phyloP scores from a whole-genome alignment of 2,888 invertebrate genomes.

The Amphimallon solstitiale region DNA sequence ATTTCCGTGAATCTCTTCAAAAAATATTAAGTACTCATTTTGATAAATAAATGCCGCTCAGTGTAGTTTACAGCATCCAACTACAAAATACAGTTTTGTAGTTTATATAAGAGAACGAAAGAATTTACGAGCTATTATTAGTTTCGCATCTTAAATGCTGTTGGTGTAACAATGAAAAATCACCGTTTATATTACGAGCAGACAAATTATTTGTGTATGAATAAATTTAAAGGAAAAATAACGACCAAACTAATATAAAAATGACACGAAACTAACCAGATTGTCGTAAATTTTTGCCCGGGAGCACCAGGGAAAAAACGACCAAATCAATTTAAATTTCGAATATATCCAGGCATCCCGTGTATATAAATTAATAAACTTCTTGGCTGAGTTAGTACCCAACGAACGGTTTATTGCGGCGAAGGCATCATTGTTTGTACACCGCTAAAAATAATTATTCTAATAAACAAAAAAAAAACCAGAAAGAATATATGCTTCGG shows the following conservation, averaged over 20 bases:
- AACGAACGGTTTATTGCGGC: slow-evolving; percentile 1
- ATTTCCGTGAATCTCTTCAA: too few species aligned
- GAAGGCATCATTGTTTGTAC: not conserved
- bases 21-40: too few species aligned
- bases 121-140: too few species aligned
- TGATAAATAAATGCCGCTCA: too few species aligned
- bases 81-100: too few species aligned
- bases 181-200: not conserved
- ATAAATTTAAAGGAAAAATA: slow-evolving; percentile 10
- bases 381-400: slow-evolving; percentile 8
- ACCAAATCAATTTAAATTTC: slow-evolving; percentile 10
- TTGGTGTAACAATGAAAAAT: too few species aligned
- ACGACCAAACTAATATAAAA: slow-evolving; percentile 15
- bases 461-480: not conserved
- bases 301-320: slow-evolving; percentile 2
- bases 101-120: too few species aligned
- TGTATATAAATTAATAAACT: slow-evolving; percentile 13
- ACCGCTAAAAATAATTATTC: slow-evolving; percentile 17
- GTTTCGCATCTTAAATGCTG: too few species aligned
- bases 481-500: not conserved
- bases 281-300: slow-evolving; percentile 2
- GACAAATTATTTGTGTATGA: slow-evolving; percentile 3
- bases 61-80: too few species aligned
- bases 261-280: slow-evolving; percentile 18
- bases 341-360: slow-evolving; percentile 7